Evolutionary conservation across 1,140 invertebrate genomes (phyloP).

Genomic region (Centruroides vittatus): DNA sequence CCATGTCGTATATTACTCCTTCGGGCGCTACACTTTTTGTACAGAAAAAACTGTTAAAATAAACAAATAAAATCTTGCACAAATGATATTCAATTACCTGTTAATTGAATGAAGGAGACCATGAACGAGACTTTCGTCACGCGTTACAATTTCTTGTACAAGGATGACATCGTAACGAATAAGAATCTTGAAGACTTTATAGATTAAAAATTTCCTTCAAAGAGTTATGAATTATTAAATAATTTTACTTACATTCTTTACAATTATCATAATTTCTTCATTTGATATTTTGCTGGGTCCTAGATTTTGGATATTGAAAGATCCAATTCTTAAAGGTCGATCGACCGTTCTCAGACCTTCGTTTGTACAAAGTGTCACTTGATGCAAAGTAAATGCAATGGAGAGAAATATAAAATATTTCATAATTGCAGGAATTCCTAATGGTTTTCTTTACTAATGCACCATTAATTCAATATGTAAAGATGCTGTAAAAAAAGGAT

Average conservation of each 20-base stretch:
- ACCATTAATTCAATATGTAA: too few relatives aligned
- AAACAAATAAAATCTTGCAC: neutral
- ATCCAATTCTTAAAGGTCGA: slow-evolving; percentile 2
- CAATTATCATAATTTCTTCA: slow-evolving; percentile 7
- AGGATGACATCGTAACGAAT: slow-evolving; percentile 6
- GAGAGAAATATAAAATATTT: too few relatives aligned
- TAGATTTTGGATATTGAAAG: slow-evolving; percentile 12
- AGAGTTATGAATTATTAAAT: too few relatives aligned
- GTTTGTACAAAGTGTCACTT: too few relatives aligned
- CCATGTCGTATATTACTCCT: slow-evolving; percentile 2
- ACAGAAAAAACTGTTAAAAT: neutral
- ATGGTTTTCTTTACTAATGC: too few relatives aligned
- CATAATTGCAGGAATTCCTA: too few relatives aligned
- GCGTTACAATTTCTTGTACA: slow-evolving; percentile 6
- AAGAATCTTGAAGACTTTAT: neutral
- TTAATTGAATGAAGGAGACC: slow-evolving; percentile 1
- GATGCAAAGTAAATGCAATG: too few relatives aligned
- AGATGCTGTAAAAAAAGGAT: too few relatives aligned
- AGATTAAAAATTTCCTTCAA: too few relatives aligned
- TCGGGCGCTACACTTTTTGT: slow-evolving; percentile 2
- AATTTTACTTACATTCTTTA: slow-evolving; percentile 3
- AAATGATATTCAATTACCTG: slow-evolving; percentile 1
- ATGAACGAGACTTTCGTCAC: neutral
- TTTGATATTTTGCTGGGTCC: slow-evolving; percentile 6
- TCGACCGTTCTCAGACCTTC: neutral